Conservation (phyloP, 2,888 invertebrate species). For the Apoda limacodes region DNA sequence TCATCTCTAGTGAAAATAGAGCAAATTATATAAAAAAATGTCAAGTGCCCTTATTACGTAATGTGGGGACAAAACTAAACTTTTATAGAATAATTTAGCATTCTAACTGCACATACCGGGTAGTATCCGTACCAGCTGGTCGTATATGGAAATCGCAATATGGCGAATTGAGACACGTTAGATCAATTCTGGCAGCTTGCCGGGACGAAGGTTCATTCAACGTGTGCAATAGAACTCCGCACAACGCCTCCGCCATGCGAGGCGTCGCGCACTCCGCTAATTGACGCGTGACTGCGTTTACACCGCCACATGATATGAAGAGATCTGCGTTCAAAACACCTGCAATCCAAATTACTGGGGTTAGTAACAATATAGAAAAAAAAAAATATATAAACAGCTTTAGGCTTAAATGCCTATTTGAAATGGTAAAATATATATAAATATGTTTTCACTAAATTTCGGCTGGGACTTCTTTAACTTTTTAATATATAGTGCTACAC, state of each 20-base stretch:
- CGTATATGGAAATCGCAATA: constrained; percentile 92
- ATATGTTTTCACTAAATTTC: too few species aligned
- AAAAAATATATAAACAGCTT: too few species aligned
- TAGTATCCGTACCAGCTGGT: constrained; percentile 77
- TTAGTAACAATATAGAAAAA: too few species aligned
- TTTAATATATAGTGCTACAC: too few species aligned
- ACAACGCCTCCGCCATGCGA: constrained; percentile 89
- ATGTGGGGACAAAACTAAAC: too few species aligned
- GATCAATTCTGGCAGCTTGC: constrained; percentile 79
- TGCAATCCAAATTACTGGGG: too few species aligned
- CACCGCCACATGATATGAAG: constrained; percentile 85
- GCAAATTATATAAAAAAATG: too few species aligned
- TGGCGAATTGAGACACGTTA: constrained; percentile 87
- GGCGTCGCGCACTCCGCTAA: constrained; percentile 89
- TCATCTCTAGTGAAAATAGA: constrained; percentile 77
- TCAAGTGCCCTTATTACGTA: too few species aligned
- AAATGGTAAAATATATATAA: too few species aligned
- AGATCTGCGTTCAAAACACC: constrained; percentile 86
- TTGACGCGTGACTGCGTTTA: constrained; percentile 84
- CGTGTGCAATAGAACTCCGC: constrained; percentile 87
- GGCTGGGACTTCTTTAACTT: too few species aligned
- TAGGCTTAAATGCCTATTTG: too few species aligned
- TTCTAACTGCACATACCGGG: constrained; percentile 63
- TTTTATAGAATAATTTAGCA: constrained; percentile 1
- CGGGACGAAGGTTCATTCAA: constrained; percentile 88